These are phyloP conservation scores for Drosophila conformis DNA, from an alignment of 2,888 invertebrate genomes.

Conservation along the genomic window DNA sequence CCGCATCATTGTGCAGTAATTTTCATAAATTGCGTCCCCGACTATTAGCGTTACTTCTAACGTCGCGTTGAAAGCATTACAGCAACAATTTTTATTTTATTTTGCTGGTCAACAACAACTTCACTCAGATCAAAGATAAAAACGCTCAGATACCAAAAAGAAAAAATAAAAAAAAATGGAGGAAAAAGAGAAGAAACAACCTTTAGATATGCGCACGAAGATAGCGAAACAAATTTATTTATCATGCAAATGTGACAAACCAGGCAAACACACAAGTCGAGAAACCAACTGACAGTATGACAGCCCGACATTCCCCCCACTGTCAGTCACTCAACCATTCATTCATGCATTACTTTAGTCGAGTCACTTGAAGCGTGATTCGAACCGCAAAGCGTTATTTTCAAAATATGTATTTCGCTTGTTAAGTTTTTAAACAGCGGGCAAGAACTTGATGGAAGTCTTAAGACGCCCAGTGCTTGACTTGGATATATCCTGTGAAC, in stretches of 20 bases:
- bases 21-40: slow-evolving; percentile 79
- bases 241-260: slow-evolving; percentile 71
- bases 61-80: slow-evolving; percentile 68
- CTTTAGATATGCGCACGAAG: slow-evolving; percentile 37
- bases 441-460: neutral
- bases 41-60: slow-evolving; percentile 77
- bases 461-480: neutral
- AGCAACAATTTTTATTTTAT: slow-evolving; percentile 44
- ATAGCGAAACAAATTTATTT: slow-evolving; percentile 68
- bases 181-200: slow-evolving; percentile 17
- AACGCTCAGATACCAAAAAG: slow-evolving; percentile 13
- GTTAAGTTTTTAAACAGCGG: slow-evolving; percentile 66
- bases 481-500: slow-evolving; percentile 4
- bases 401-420: slow-evolving; percentile 65
- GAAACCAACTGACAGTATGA: slow-evolving; percentile 35
- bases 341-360: slow-evolving; percentile 47
- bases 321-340: slow-evolving; percentile 38
- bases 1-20: slow-evolving; percentile 76
- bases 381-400: slow-evolving; percentile 56
- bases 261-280: slow-evolving; percentile 41
- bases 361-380: slow-evolving; percentile 64
- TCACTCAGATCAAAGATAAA: slow-evolving; percentile 46
- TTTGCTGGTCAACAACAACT: slow-evolving; percentile 25
- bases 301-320: slow-evolving; percentile 33
- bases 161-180: neutral